Evolutionary conservation across 2,113 vertebrate genomes (phyloP).

Genomic region (Nycticryphes semicollaris): DNA sequence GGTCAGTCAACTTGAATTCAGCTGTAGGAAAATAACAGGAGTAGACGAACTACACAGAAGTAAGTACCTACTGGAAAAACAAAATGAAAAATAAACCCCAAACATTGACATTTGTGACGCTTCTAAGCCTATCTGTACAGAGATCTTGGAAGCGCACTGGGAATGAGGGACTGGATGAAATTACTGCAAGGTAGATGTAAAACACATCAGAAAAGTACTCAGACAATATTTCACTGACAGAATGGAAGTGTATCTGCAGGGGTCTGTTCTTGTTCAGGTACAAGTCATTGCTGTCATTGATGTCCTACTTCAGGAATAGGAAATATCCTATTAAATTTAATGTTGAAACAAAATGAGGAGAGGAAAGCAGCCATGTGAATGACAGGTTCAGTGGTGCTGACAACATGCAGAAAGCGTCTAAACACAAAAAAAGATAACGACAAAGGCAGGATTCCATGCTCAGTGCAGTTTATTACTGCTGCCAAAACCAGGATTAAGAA

Average conservation of each 20-base stretch:
- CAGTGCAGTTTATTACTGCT: background rate
- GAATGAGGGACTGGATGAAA: background rate
- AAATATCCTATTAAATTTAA: background rate
- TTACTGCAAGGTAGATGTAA: background rate
- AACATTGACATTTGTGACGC: background rate
- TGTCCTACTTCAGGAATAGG: background rate
- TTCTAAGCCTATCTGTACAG: background rate
- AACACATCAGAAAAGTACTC: background rate
- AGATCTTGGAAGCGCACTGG: background rate
- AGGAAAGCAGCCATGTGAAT: background rate
- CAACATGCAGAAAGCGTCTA: background rate
- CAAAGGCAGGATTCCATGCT: background rate
- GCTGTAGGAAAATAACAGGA: background rate
- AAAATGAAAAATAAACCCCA: fast-evolving
- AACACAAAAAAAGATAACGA: background rate
- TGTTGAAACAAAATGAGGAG: background rate
- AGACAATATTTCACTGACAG: background rate
- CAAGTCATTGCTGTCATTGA: background rate
- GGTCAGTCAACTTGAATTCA: background rate
- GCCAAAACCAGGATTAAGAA: background rate
- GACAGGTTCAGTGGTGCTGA: background rate
- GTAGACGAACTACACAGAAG: background rate
- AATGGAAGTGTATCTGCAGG: background rate
- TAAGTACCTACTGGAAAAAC: background rate
- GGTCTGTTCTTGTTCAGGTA: background rate